These are phyloP conservation scores for Ammodytes marinus DNA, from an alignment of 2,113 vertebrate genomes.

Conservation along the genomic window DNA sequence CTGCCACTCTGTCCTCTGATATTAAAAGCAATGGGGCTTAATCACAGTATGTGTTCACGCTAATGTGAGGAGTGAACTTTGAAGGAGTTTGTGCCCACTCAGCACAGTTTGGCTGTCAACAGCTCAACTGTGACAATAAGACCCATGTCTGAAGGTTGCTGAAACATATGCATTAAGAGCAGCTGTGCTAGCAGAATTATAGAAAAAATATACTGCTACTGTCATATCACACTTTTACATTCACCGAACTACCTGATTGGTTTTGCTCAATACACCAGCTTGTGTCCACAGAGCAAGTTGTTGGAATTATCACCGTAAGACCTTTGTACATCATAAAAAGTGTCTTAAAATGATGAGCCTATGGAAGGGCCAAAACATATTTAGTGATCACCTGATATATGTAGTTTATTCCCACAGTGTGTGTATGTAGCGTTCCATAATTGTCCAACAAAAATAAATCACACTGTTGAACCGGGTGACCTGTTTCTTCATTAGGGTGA, in stretches of 20 bases:
- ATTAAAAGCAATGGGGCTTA: constrained; percentile 4
- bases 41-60: background rate
- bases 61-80: constrained; percentile 28
- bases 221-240: background rate
- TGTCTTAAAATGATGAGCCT: background rate
- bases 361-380: background rate
- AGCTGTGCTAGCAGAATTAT: background rate
- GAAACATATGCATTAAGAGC: background rate
- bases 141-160: constrained; percentile 1
- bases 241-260: background rate
- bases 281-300: background rate
- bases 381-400: background rate
- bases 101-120: constrained; percentile 42
- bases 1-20: constrained; percentile 3
- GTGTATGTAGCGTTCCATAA: background rate
- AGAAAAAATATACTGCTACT: background rate
- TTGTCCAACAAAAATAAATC: background rate
- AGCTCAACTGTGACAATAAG: constrained; percentile 42
- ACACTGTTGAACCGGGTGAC: background rate
- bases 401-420: background rate
- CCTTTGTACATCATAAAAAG: background rate
- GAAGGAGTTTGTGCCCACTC: constrained; percentile 22
- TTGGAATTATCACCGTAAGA: background rate
- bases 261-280: background rate
- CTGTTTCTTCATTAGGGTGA: background rate